Conservation (phyloP, 2,797 vertebrate species). For the Lutjanus argentimaculatus region DNA sequence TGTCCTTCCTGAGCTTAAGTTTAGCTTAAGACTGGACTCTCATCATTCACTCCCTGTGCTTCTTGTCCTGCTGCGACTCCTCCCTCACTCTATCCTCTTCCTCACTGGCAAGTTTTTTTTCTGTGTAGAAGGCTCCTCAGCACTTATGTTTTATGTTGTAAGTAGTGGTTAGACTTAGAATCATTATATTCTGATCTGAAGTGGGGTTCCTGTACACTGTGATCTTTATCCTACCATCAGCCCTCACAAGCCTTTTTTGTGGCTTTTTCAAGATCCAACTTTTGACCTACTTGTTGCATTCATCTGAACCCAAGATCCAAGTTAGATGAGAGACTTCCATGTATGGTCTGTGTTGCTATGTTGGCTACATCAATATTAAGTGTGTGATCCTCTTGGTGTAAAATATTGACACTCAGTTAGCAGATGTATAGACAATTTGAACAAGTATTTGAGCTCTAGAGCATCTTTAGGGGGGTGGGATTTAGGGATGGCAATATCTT, state of each 20-base stretch:
- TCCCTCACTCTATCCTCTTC: background rate
- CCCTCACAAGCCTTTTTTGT: background rate
- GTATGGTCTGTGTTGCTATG: background rate
- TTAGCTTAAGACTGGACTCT: background rate
- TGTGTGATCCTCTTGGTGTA: background rate
- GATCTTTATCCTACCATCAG: background rate
- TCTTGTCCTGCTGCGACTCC: too few species aligned
- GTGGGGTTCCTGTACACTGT: background rate
- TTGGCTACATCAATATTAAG: background rate
- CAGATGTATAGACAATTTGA: background rate
- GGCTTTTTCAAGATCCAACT: background rate
- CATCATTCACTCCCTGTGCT: background rate
- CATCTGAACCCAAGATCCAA: background rate
- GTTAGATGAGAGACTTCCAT: background rate
- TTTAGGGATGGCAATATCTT: background rate
- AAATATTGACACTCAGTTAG: background rate
- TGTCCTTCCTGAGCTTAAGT: background rate
- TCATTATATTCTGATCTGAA: background rate
- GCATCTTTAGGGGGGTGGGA: too few species aligned
- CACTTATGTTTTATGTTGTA: background rate
- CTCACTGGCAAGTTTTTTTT: background rate
- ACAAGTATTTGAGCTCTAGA: too few species aligned
- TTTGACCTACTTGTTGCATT: background rate
- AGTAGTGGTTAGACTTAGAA: background rate
- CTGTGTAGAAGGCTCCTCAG: too few species aligned